phyloP scores from a whole-genome alignment of 2,797 vertebrate species.

The Darevskia mixta region DNA sequence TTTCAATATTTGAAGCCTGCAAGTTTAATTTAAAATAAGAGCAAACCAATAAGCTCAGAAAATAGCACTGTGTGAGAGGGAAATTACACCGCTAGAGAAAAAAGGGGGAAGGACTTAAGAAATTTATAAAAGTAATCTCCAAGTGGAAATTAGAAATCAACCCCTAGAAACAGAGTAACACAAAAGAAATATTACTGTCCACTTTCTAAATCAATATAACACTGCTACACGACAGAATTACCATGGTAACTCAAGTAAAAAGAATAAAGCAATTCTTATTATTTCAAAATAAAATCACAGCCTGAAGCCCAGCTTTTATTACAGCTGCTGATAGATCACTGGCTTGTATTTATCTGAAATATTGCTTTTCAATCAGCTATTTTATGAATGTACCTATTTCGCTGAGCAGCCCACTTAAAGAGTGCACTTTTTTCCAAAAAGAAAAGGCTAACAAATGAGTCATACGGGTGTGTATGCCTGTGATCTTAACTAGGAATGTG shows the following conservation, averaged over 20 bases:
- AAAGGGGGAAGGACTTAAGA: constrained; percentile 96
- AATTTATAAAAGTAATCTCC: constrained; percentile 99
- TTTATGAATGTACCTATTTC: constrained; percentile 95
- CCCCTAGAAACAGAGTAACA: constrained; percentile 97
- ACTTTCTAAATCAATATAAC: constrained; percentile 99
- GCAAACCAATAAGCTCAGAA: constrained; percentile 98
- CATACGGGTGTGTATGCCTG: constrained; percentile 5
- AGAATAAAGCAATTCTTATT: constrained; percentile 99
- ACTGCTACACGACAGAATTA: constrained; percentile 97
- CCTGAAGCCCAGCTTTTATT: constrained; percentile 99
- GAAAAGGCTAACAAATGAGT: constrained; percentile 84
- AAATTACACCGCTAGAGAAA: constrained; percentile 93
- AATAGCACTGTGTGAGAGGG: constrained; percentile 91
- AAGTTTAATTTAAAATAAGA: constrained; percentile 99
- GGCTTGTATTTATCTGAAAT: constrained; percentile 97
- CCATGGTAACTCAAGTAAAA: constrained; percentile 98
- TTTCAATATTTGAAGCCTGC: constrained; percentile 99
- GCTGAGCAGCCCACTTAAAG: constrained; percentile 89
- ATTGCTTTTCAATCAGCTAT: constrained; percentile 96
- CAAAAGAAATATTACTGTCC: constrained; percentile 99
- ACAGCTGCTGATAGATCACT: constrained; percentile 94
- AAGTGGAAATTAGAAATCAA: constrained; percentile 99
- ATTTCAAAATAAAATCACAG: constrained; percentile 99
- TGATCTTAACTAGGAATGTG: neutral
- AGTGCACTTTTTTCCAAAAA: constrained; percentile 78